phyloP scores from a whole-genome alignment of 2,113 vertebrate genomes.

The Labeo catla region DNA sequence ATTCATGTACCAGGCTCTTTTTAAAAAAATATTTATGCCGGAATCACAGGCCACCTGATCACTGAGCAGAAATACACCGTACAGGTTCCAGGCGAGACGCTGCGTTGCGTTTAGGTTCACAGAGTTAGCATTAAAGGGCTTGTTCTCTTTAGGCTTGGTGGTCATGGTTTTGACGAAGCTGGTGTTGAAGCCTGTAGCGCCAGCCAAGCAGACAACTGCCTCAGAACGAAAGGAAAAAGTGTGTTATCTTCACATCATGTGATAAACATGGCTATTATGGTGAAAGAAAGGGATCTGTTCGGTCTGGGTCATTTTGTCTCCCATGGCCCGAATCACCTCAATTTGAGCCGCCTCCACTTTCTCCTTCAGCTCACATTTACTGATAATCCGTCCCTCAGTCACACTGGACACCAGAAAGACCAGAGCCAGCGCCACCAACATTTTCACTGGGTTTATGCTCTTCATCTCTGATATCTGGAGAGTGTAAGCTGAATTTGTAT shows the following conservation, averaged over 20 bases:
- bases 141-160: background rate
- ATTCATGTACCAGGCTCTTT: background rate
- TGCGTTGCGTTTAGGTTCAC: too few species aligned
- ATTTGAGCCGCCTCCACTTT: background rate
- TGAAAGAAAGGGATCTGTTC: background rate
- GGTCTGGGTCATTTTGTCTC: background rate
- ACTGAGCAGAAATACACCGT: constrained; percentile 51
- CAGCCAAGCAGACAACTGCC: background rate
- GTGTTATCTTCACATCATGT: background rate
- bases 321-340: background rate
- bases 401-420: constrained; percentile 50
- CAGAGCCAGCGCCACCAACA: constrained; percentile 55
- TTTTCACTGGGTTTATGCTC: constrained; percentile 9
- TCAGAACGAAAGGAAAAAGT: background rate
- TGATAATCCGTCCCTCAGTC: constrained; percentile 42
- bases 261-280: background rate
- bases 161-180: background rate
- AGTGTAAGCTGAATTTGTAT: background rate
- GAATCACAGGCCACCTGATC: constrained; percentile 8
- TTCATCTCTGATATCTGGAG: constrained; percentile 16
- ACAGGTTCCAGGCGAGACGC: constrained; percentile 13
- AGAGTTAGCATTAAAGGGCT: background rate
- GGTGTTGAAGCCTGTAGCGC: background rate
- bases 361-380: constrained; percentile 50
- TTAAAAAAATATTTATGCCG: background rate